These are phyloP conservation scores for Petrocephalus microphthalmus DNA, from an alignment of 2,113 vertebrate genomes.

Conservation along the genomic window DNA sequence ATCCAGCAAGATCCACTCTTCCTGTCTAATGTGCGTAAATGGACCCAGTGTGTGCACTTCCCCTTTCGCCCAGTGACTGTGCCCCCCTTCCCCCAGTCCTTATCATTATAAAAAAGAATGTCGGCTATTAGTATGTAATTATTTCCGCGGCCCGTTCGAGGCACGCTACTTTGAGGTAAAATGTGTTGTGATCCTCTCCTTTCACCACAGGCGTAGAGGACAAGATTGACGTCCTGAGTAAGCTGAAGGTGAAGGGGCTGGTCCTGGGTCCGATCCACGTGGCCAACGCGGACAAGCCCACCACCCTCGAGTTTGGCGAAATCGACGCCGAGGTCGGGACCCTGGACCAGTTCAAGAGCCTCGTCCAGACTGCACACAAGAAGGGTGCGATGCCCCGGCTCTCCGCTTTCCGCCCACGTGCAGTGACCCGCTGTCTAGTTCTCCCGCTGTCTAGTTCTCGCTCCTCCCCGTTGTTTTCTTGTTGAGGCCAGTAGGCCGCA, in stretches of 20 bases:
- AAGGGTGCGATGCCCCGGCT: slow-evolving; percentile 49
- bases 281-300: slow-evolving; percentile 46
- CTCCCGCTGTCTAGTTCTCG: not conserved
- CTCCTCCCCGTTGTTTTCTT: not conserved
- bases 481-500: not conserved
- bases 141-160: not conserved
- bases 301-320: slow-evolving; percentile 50
- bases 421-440: not conserved
- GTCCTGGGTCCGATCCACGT: slow-evolving; percentile 72
- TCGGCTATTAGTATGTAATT: not conserved
- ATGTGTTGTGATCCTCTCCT: not conserved
- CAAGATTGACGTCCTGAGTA: slow-evolving; percentile 51
- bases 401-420: not conserved
- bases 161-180: not conserved
- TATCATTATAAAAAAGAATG: not conserved
- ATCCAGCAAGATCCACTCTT: not conserved
- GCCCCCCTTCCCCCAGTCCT: not conserved
- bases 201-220: slow-evolving; percentile 54
- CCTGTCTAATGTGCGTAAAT: not conserved
- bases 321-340: slow-evolving; percentile 51
- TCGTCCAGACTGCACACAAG: slow-evolving; percentile 62
- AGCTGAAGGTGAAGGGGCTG: slow-evolving; percentile 71
- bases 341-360: slow-evolving; percentile 52
- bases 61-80: not conserved
- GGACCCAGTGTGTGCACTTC: not conserved